Evolutionary conservation across 2,113 vertebrate genomes (phyloP).

Genomic region (Noturus placidus): DNA sequence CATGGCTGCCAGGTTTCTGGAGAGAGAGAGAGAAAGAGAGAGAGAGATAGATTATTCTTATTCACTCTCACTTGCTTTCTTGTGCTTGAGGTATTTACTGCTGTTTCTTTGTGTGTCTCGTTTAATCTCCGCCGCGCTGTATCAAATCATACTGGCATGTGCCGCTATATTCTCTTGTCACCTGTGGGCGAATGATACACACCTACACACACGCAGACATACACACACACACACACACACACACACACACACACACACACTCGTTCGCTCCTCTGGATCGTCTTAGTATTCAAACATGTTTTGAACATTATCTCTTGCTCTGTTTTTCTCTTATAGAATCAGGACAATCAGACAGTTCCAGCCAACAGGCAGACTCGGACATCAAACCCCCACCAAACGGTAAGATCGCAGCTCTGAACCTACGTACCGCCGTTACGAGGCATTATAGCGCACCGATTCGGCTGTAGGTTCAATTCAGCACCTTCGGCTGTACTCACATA

Average conservation of each 20-base stretch:
- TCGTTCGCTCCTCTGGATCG: background rate
- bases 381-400: conserved; percentile 94
- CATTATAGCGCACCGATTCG: background rate
- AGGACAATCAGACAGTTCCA: conserved; percentile 93
- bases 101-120: conserved; percentile 74
- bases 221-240: conserved; percentile 27
- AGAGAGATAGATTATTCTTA: conserved; percentile 58
- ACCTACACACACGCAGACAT: conserved; percentile 57
- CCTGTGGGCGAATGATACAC: conserved; percentile 72
- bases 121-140: conserved; percentile 74
- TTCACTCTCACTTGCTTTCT: conserved; percentile 53
- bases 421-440: background rate
- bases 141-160: conserved; percentile 72
- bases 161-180: conserved; percentile 69
- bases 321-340: conserved; percentile 77
- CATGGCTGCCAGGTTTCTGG: conserved; percentile 90
- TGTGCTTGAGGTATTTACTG: conserved; percentile 61
- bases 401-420: conserved; percentile 58
- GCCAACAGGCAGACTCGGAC: conserved; percentile 92
- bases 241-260: background rate
- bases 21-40: conserved; percentile 65
- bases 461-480: background rate
- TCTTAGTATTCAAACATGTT: conserved; percentile 8
- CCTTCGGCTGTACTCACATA: background rate
- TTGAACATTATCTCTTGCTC: conserved; percentile 1